Evolutionary conservation across 2,113 vertebrate species (phyloP).

Genomic region (Pheucticus melanocephalus): DNA sequence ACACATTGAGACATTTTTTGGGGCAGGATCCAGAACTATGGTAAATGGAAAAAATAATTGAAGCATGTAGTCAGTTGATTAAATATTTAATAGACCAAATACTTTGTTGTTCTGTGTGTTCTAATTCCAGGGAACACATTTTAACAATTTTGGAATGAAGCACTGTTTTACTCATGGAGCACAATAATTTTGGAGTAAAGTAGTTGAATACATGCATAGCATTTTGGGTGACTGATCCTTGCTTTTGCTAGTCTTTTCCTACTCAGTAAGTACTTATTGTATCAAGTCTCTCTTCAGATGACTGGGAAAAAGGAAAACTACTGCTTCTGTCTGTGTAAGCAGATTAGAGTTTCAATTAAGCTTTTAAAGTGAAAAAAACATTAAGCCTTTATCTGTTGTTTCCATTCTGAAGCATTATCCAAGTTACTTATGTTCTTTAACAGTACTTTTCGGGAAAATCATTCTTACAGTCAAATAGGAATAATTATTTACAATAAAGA

Average conservation of each 20-base stretch:
- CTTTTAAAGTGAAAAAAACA: neutral
- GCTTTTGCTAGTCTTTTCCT: neutral
- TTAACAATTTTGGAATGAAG: neutral
- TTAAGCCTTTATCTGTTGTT: neutral
- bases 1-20: neutral
- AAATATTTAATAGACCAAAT: neutral
- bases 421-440: neutral
- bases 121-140: neutral
- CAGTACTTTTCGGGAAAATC: neutral
- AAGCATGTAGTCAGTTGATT: neutral
- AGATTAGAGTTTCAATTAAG: neutral
- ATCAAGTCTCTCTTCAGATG: neutral
- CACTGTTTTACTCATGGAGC: neutral
- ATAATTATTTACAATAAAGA: neutral
- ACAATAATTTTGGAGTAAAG: neutral
- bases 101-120: neutral
- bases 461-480: neutral
- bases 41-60: neutral
- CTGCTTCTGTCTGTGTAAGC: neutral
- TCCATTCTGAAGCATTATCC: neutral
- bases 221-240: neutral
- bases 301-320: neutral
- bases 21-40: neutral
- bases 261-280: neutral
- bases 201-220: neutral